A percentile compares a stretch with the other conserved stretches of the same genome.
phyloP scores from a whole-genome alignment of 2,888 invertebrate genomes.

The Andrena hattorfiana region DNA sequence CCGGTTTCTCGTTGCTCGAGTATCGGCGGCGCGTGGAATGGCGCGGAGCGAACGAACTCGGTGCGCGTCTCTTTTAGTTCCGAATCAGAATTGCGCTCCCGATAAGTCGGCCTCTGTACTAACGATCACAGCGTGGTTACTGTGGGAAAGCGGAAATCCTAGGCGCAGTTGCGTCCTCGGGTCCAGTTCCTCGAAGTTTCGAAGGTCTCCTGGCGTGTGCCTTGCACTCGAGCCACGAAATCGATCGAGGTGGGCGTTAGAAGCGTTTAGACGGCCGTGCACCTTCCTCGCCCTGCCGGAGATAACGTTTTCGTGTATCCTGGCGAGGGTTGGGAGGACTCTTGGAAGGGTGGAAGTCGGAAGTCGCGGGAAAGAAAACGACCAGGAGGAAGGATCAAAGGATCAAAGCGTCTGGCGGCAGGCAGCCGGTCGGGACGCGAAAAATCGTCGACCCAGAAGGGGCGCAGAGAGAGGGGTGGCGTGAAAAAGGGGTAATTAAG shows the following conservation, averaged over 20 bases:
- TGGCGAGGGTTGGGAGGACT: not conserved
- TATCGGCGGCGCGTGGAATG: no score
- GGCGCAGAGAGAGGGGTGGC: not conserved
- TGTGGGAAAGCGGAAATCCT: not conserved
- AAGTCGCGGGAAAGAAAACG: constrained; percentile 12
- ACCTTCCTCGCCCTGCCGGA: constrained; percentile 28
- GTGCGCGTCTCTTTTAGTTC: no score
- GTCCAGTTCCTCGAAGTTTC: constrained; percentile 5
- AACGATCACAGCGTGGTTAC: not conserved
- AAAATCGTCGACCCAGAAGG: constrained; percentile 1
- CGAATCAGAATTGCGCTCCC: no score
- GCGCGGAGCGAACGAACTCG: no score
- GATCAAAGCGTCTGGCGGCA: constrained; percentile 19
- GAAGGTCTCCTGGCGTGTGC: constrained; percentile 19
- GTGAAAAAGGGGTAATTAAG: constrained; percentile 18
- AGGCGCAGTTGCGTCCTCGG: not conserved
- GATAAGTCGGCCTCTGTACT: no score
- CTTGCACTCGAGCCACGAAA: constrained; percentile 57
- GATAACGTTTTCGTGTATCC: constrained; percentile 23
- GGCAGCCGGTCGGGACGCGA: constrained; percentile 1
- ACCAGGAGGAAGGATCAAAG: constrained; percentile 24
- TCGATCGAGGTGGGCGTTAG: constrained; percentile 47
- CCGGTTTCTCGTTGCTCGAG: not conserved
- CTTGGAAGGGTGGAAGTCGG: not conserved
- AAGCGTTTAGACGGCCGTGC: constrained; percentile 46